Conservation (phyloP, 2,888 invertebrate genomes). For the Sycophila texana region DNA sequence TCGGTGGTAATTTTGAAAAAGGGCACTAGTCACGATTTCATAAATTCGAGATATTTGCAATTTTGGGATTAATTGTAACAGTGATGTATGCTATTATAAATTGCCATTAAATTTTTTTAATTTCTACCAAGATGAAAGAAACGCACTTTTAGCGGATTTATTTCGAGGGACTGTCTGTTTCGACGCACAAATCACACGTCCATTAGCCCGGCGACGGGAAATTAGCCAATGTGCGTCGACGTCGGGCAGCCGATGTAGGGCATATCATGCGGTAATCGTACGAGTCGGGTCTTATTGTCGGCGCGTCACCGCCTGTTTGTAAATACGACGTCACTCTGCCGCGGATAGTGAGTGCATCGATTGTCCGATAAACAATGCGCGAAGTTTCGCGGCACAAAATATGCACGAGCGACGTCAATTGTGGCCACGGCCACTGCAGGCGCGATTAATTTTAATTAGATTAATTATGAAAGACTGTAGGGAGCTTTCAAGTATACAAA, state of each 20-base stretch:
- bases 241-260: not conserved
- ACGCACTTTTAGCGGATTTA: not conserved
- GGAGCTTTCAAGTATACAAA: no score
- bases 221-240: constrained; percentile 26
- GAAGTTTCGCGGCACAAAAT: not conserved
- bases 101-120: no score
- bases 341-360: constrained; percentile 22
- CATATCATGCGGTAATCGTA: not conserved
- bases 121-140: no score
- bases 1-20: no score
- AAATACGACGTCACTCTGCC: constrained; percentile 23
- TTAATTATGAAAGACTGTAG: no score
- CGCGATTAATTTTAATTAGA: no score
- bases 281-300: constrained; percentile 27
- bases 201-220: not conserved
- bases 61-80: no score
- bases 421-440: not conserved
- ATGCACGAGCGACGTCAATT: not conserved
- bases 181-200: not conserved
- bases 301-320: constrained; percentile 31
- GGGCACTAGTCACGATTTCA: no score
- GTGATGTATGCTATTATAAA: no score
- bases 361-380: constrained; percentile 26
- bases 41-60: no score
- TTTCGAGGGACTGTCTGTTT: not conserved